Evolutionary conservation across 2,113 vertebrate species (phyloP).

Genomic region (Meriones unguiculatus): DNA sequence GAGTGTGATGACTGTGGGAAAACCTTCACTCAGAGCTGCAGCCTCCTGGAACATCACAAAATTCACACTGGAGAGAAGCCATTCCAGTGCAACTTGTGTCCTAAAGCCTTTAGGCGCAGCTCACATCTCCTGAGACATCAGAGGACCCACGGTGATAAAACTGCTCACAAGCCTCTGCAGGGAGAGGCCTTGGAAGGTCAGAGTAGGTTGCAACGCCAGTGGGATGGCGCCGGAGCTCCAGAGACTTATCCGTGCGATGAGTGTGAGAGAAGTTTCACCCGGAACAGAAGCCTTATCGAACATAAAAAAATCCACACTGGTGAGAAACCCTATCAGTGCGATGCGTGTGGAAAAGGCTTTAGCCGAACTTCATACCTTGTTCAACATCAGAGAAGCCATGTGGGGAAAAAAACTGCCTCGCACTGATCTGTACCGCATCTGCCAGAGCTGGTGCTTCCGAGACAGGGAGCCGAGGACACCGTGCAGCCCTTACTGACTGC

Average conservation of each 20-base stretch:
- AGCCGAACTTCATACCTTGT: slow-evolving; percentile 67
- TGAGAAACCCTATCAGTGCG: slow-evolving; percentile 72
- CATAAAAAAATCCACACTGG: slow-evolving; percentile 75
- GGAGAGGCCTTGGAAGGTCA: neutral
- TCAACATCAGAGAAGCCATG: slow-evolving; percentile 66
- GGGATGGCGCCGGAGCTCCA: neutral
- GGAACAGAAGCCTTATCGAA: slow-evolving; percentile 60
- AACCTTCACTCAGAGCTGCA: slow-evolving; percentile 74
- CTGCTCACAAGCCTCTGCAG: neutral
- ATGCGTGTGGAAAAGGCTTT: slow-evolving; percentile 75
- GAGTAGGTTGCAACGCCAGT: neutral
- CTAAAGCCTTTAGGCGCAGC: slow-evolving; percentile 68
- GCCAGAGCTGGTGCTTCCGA: neutral
- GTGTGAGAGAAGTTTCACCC: slow-evolving; percentile 73
- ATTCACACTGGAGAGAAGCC: slow-evolving; percentile 76
- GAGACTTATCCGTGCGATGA: slow-evolving; percentile 54
- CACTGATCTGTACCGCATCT: neutral
- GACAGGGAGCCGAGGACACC: neutral
- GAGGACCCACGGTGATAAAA: slow-evolving; percentile 47
- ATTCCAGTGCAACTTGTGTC: slow-evolving; percentile 41
- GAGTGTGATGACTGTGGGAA: slow-evolving; percentile 72
- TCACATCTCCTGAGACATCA: slow-evolving; percentile 76
- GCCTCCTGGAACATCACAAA: slow-evolving; percentile 72
- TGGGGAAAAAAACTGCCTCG: slow-evolving; percentile 44
- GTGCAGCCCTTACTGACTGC: neutral